These are phyloP conservation scores for Paracanthobrama guichenoti DNA, from an alignment of 2,113 vertebrate species.

Conservation along the genomic window DNA sequence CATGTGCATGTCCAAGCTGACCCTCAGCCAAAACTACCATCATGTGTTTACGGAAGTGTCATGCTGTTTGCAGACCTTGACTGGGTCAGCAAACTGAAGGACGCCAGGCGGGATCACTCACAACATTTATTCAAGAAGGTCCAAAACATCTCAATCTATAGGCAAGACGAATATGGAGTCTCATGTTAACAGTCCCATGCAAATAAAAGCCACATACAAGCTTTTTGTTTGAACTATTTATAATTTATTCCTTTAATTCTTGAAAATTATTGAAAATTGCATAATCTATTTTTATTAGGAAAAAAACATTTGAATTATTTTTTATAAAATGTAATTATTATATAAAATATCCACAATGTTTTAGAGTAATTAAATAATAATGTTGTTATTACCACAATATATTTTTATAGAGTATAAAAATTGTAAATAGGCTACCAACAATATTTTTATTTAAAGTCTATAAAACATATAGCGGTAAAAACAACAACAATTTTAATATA, in stretches of 20 bases:
- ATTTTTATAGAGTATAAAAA: no score
- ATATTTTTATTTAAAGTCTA: no score
- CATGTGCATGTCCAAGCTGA: constrained; percentile 28
- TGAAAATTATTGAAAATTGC: neutral
- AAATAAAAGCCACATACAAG: neutral
- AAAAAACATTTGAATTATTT: neutral
- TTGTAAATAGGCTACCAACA: no score
- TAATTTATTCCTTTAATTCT: neutral
- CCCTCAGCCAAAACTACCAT: neutral
- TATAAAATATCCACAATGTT: no score
- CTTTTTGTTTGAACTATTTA: neutral
- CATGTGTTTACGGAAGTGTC: constrained; percentile 4
- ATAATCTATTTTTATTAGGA: neutral
- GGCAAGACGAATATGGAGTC: neutral
- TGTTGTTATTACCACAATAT: no score
- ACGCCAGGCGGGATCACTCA: neutral
- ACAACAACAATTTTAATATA: no score
- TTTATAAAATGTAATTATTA: no score
- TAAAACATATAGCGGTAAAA: no score
- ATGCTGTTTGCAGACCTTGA: neutral
- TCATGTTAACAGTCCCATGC: neutral
- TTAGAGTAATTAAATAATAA: no score
- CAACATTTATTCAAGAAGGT: constrained; percentile 1
- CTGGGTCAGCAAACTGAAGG: neutral
- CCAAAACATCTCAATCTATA: neutral